A percentile compares a stretch with the other conserved stretches of the same genome.
Evolutionary conservation across 2,888 invertebrate species (phyloP).

Genomic region (Colletes collaris): DNA sequence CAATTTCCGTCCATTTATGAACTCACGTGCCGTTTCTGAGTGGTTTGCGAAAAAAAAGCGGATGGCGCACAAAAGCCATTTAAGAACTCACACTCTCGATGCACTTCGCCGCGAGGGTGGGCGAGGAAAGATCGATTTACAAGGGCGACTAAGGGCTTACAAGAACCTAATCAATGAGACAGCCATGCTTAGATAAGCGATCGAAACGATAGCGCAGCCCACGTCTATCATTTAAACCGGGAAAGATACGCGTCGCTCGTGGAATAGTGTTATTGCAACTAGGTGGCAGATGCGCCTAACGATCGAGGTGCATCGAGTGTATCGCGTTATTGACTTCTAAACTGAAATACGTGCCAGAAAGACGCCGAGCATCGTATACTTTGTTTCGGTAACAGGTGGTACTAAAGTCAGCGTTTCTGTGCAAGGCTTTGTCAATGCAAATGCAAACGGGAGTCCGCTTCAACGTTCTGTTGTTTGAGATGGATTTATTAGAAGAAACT

Average conservation of each 20-base stretch:
- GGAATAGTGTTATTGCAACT: slow-evolving; percentile 4
- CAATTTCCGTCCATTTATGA: background rate
- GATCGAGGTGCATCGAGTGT: slow-evolving; percentile 29
- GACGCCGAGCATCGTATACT: background rate
- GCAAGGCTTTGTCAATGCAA: background rate
- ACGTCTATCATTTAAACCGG: slow-evolving; percentile 39
- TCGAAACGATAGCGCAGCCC: slow-evolving; percentile 41
- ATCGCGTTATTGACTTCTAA: slow-evolving; percentile 36
- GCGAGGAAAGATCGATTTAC: slow-evolving; percentile 28
- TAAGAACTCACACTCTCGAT: slow-evolving; percentile 26
- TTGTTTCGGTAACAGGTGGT: slow-evolving; percentile 7
- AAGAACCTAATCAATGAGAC: slow-evolving; percentile 49
- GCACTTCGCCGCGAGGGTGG: background rate
- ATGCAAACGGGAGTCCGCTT: background rate
- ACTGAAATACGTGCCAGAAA: slow-evolving; percentile 20
- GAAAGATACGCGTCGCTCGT: slow-evolving; percentile 24
- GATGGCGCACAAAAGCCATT: slow-evolving; percentile 16
- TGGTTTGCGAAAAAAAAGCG: background rate
- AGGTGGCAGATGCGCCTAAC: slow-evolving; percentile 36
- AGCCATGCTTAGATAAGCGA: slow-evolving; percentile 41
- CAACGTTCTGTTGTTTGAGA: background rate
- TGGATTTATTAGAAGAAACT: background rate
- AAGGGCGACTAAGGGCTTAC: slow-evolving; percentile 18
- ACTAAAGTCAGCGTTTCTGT: background rate
- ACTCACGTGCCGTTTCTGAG: background rate